Conservation (phyloP, 2,888 invertebrate genomes). For the Plagodis dolabraria region DNA sequence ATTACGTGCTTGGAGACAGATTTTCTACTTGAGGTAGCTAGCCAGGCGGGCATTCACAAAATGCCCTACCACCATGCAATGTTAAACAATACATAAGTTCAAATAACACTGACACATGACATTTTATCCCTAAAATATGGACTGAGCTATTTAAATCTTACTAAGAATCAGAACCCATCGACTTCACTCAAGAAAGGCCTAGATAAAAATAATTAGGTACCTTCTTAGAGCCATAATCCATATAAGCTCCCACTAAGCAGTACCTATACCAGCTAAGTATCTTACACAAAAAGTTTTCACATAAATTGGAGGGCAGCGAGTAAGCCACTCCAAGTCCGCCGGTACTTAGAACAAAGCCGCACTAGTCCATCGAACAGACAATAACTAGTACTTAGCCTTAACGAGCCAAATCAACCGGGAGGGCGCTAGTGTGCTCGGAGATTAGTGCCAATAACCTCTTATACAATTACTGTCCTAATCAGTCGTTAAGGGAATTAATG, state of each 20-base stretch:
- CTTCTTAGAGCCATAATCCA: constrained; percentile 8
- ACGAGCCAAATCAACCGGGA: constrained; percentile 42
- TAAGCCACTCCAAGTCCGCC: constrained; percentile 28
- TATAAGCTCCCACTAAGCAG: constrained; percentile 10
- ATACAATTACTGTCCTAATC: constrained; percentile 41
- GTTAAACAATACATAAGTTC: too few species aligned
- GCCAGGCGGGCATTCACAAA: too few species aligned
- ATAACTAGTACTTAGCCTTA: constrained; percentile 38
- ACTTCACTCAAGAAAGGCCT: too few species aligned
- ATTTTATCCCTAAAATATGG: too few species aligned
- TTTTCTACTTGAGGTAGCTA: too few species aligned
- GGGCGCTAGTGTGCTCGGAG: constrained; percentile 36
- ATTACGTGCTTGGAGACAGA: too few species aligned
- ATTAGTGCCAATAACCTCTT: constrained; percentile 47
- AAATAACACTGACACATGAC: too few species aligned
- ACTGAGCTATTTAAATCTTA: too few species aligned
- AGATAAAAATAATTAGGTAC: background rate
- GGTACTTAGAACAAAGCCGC: constrained; percentile 34
- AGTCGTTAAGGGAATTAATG: constrained; percentile 15
- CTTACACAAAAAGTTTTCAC: constrained; percentile 18
- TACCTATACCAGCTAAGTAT: constrained; percentile 6
- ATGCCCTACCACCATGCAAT: too few species aligned
- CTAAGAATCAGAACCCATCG: too few species aligned
- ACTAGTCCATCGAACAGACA: constrained; percentile 35
- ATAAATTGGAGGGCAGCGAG: constrained; percentile 18